Evolutionary conservation across 2,888 invertebrate genomes (phyloP), one percentile per base, ranked within the genome.

Genomic region (Lagria hirta): DNA sequence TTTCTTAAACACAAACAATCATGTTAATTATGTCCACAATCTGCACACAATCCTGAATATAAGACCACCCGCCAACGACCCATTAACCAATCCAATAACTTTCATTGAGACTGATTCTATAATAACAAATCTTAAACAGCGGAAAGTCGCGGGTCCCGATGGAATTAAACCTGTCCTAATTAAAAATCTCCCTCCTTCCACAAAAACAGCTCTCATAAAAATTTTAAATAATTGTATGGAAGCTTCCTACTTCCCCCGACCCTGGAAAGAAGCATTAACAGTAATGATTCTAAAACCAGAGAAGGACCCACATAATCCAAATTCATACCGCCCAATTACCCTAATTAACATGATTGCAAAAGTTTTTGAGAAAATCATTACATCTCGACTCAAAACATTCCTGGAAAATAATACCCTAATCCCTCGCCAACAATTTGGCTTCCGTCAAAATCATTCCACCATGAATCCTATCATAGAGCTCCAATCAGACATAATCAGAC

Each of bases 351-450:
- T 4, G 4, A n/a, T 34, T 3, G 5, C 10, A 10, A 34, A 34
- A 13, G 7, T 29, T 4, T 34, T 34, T 14, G 35, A 34, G 13
- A 26, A 14, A 34, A 29, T 34, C 6, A 23, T 34, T 11, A 6
- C 13, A 4, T 4, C 4, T 4, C 10, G 35, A 3, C 10, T 34
- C 11, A 26, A 13, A 12, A 7, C 3, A 4, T 34, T 28, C 24
- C 4, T 4, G 4, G 26, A 23, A 11, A 15, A 26, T 4, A 7
- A 34, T 24, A 34, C 27, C 21, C n/a, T 34, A 4, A 4, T 29
- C 10, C 35, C 35, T n/a, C 12, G 12, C 27, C 11, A 34, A 4
- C 35, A 34, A 11, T 24, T 24, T 12, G 35, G 35, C 24, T 34
- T 34, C 24, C 26, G 35, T 8, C 7, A 4, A 4, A 6, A 13